Conservation (phyloP, 2,888 invertebrate species). For the Acleris sparsana region DNA sequence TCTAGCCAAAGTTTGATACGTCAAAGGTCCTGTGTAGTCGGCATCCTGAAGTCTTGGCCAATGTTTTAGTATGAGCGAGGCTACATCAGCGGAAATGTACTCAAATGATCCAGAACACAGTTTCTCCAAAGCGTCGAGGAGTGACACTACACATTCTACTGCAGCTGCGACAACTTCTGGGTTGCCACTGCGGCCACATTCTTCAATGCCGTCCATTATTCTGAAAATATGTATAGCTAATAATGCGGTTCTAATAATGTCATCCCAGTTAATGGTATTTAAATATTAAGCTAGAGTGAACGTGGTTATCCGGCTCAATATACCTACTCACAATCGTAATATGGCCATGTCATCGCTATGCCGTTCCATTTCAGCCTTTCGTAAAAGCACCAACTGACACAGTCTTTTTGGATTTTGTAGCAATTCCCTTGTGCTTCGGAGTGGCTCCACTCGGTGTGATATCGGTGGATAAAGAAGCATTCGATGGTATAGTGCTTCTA, state of each 20-base stretch:
- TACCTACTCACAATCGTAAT: conserved; percentile 89
- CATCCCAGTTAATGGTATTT: background rate
- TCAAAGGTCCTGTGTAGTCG: conserved; percentile 92
- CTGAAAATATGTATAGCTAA: conserved; percentile 59
- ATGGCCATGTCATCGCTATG: conserved; percentile 91
- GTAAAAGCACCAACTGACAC: conserved; percentile 88
- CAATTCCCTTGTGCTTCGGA: conserved; percentile 92
- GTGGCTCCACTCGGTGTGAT: conserved; percentile 91
- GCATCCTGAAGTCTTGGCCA: conserved; percentile 88
- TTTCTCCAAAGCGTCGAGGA: conserved; percentile 92
- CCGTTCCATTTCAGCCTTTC: conserved; percentile 82
- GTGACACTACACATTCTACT: conserved; percentile 91
- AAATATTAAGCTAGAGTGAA: background rate
- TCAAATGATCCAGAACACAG: conserved; percentile 88
- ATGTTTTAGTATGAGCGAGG: conserved; percentile 83
- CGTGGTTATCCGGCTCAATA: background rate
- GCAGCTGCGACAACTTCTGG: conserved; percentile 90
- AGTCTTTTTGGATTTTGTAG: conserved; percentile 90
- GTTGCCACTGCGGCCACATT: conserved; percentile 92
- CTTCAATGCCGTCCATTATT: conserved; percentile 96
- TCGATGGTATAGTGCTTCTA: conserved; percentile 96
- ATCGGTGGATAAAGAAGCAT: conserved; percentile 95
- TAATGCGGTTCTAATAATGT: too few relatives aligned
- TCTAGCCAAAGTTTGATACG: conserved; percentile 92
- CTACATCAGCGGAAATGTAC: conserved; percentile 59